phyloP scores from a whole-genome alignment of 2,113 vertebrate genomes.

The Cinclus cinclus region DNA sequence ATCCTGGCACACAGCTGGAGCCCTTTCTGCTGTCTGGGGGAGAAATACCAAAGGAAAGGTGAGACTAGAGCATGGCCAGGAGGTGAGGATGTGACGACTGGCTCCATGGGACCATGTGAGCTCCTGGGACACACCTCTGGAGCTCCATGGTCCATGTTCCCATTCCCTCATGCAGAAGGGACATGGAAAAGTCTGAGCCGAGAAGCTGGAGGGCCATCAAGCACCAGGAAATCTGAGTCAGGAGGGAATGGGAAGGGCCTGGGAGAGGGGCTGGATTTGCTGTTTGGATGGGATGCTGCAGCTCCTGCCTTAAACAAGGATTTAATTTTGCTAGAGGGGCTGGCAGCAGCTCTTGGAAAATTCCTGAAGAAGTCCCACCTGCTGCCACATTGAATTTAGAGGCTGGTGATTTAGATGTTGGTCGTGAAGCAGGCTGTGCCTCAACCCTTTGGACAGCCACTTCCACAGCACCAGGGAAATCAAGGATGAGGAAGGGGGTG shows the following conservation, averaged over 20 bases:
- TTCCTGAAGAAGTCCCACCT: not conserved
- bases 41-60: not conserved
- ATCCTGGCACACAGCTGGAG: not conserved
- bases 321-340: not conserved
- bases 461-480: not conserved
- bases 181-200: rapidly evolving
- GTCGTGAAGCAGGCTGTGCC: not conserved
- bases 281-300: not conserved
- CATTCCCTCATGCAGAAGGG: not conserved
- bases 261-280: not conserved
- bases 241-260: not conserved
- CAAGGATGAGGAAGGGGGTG: too few relatives aligned
- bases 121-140: not conserved
- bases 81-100: not conserved
- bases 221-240: not conserved
- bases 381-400: not conserved
- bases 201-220: not conserved
- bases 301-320: not conserved
- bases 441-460: not conserved
- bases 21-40: not conserved
- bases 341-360: not conserved
- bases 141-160: not conserved
- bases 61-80: not conserved
- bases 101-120: not conserved
- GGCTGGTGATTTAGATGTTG: not conserved